Conservation (phyloP, 2,888 invertebrate species). For the Drosophila infuscata region DNA sequence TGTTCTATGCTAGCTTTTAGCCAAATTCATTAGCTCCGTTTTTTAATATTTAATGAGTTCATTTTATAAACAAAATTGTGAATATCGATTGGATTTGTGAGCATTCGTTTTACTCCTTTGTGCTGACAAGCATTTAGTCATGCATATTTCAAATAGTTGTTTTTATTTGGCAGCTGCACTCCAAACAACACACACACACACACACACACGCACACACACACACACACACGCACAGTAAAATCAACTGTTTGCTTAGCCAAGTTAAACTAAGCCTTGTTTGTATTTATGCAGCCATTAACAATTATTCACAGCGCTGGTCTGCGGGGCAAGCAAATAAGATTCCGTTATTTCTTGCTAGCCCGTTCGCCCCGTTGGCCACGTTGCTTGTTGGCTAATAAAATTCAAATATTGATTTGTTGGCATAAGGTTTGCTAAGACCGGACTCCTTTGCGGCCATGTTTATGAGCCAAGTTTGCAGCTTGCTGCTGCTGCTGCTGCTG, state of each 20-base stretch:
- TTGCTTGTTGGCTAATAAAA: constrained; percentile 46
- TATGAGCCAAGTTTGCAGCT: constrained; percentile 44
- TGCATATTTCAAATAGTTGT: background rate
- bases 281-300: constrained; percentile 68
- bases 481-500: background rate
- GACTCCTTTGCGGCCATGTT: constrained; percentile 39
- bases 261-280: constrained; percentile 35
- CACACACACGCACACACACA: background rate
- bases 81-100: background rate
- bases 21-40: background rate
- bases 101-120: background rate
- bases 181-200: background rate
- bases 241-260: constrained; percentile 58
- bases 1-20: too few relatives aligned
- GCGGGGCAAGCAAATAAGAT: constrained; percentile 14
- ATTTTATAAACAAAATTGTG: background rate
- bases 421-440: constrained; percentile 11
- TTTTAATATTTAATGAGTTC: background rate
- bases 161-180: background rate
- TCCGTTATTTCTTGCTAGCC: constrained; percentile 25
- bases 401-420: constrained; percentile 64
- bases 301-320: constrained; percentile 52
- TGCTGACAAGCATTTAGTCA: background rate
- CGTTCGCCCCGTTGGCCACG: constrained; percentile 57
- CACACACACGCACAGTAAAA: background rate